These are phyloP conservation scores for Karalla daura DNA, from an alignment of 2,797 vertebrate genomes.

Conservation along the genomic window DNA sequence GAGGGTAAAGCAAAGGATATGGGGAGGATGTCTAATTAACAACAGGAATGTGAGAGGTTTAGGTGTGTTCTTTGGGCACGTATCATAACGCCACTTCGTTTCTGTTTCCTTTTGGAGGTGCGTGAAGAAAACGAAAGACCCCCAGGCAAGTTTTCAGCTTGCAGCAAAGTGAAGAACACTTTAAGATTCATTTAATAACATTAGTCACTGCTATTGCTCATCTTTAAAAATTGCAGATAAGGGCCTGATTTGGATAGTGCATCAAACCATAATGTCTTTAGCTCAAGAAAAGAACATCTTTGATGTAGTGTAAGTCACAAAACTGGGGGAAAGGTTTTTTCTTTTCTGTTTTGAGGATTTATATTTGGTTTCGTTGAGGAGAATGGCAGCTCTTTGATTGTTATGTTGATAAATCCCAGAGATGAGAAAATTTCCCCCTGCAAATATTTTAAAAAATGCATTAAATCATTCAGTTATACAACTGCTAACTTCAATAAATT, in stretches of 20 bases:
- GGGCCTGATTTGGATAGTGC: conserved; percentile 27
- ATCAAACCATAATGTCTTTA: background rate
- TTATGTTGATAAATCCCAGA: background rate
- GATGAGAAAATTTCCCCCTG: background rate
- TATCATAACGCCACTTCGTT: conserved; percentile 13
- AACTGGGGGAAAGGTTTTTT: background rate
- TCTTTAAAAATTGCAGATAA: conserved; percentile 3
- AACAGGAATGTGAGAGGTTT: conserved; percentile 54
- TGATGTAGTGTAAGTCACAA: conserved; percentile 20
- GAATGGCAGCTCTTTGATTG: conserved; percentile 7
- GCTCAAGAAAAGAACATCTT: background rate
- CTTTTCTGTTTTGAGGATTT: conserved; percentile 1
- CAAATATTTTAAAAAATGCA: conserved; percentile 1
- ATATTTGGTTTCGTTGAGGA: background rate
- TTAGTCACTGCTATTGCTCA: conserved; percentile 30
- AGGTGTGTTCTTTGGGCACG: conserved; percentile 28
- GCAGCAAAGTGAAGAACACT: conserved; percentile 11
- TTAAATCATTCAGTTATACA: background rate
- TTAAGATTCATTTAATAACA: conserved; percentile 9
- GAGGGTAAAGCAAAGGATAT: conserved; percentile 57
- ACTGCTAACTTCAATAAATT: background rate
- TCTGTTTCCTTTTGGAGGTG: conserved; percentile 2
- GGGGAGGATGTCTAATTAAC: conserved; percentile 66
- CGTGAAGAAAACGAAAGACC: conserved; percentile 4
- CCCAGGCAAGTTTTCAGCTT: background rate